Conservation (phyloP, 2,888 invertebrate species). For the Oscheius onirici region DNA sequence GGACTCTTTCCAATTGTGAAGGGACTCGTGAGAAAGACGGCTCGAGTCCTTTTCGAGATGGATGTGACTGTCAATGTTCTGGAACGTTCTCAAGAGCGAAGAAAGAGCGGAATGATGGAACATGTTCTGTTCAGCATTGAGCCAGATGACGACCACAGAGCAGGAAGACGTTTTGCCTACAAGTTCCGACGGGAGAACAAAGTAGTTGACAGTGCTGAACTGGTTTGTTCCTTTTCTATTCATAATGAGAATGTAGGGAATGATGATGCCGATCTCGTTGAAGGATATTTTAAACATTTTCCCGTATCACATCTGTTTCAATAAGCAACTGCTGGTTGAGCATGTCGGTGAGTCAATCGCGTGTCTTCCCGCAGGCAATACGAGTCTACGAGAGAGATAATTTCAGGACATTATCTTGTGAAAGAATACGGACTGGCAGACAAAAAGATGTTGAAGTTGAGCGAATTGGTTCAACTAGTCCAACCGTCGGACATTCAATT, state of each 20-base stretch:
- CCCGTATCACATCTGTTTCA: slow-evolving; percentile 68
- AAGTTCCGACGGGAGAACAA: slow-evolving; percentile 44
- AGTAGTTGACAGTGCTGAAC: slow-evolving; percentile 5
- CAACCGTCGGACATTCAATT: slow-evolving; percentile 67
- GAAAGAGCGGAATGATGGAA: slow-evolving; percentile 60
- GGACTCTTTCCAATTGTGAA: slow-evolving; percentile 67
- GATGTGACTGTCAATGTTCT: slow-evolving; percentile 62
- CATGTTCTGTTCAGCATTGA: slow-evolving; percentile 64
- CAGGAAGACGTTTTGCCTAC: slow-evolving; percentile 49
- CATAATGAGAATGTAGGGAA: slow-evolving; percentile 12
- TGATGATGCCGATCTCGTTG: slow-evolving; percentile 38
- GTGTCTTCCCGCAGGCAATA: slow-evolving; percentile 1
- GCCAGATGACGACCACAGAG: slow-evolving; percentile 54
- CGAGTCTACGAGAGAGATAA: slow-evolving; percentile 2
- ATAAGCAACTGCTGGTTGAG: slow-evolving; percentile 66
- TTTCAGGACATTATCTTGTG: slow-evolving; percentile 56
- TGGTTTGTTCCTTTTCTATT: neutral
- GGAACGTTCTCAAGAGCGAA: slow-evolving; percentile 63
- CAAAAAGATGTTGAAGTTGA: slow-evolving; percentile 61
- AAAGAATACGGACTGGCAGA: slow-evolving; percentile 62
- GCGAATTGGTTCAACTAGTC: slow-evolving; percentile 62
- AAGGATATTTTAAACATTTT: slow-evolving; percentile 59
- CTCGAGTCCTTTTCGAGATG: slow-evolving; percentile 58
- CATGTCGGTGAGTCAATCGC: slow-evolving; percentile 57
- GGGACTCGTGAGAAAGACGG: slow-evolving; percentile 57